phyloP scores from a whole-genome alignment of 2,888 invertebrate genomes.

The Drosophila fulvimacula region DNA sequence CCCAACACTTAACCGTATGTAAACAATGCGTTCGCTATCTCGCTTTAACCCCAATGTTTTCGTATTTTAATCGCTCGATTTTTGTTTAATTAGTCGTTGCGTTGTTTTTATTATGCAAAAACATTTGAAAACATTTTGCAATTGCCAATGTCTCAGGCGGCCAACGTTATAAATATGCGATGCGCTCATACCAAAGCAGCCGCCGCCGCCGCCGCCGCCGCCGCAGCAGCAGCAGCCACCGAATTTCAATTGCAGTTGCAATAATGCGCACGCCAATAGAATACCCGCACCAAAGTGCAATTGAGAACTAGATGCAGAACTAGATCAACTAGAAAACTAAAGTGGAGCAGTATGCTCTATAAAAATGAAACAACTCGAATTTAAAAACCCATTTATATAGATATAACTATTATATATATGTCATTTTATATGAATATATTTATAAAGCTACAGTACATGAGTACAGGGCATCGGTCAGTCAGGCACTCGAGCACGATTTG shows the following conservation, averaged over 20 bases:
- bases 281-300: slow-evolving; percentile 5
- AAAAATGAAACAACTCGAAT: background rate
- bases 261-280: slow-evolving; percentile 30
- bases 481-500: too few relatives aligned
- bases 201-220: background rate
- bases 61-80: slow-evolving; percentile 47
- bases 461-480: background rate
- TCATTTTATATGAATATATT: too few relatives aligned
- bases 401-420: background rate
- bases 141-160: slow-evolving; percentile 39
- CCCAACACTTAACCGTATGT: slow-evolving; percentile 32
- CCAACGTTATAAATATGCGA: slow-evolving; percentile 52
- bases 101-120: slow-evolving; percentile 47
- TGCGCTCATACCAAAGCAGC: slow-evolving; percentile 56
- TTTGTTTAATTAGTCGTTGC: slow-evolving; percentile 62
- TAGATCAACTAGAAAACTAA: background rate
- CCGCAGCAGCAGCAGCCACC: background rate
- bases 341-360: accelerated
- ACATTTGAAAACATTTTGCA: slow-evolving; percentile 35
- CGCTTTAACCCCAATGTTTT: slow-evolving; percentile 23
- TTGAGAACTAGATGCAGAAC: too few relatives aligned
- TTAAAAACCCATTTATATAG: too few relatives aligned
- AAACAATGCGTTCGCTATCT: slow-evolving; percentile 46
- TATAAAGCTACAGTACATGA: too few relatives aligned
- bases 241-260: slow-evolving; percentile 36